Conservation (phyloP, 23 tunicate species). For the Clavelina lepadiformis region DNA sequence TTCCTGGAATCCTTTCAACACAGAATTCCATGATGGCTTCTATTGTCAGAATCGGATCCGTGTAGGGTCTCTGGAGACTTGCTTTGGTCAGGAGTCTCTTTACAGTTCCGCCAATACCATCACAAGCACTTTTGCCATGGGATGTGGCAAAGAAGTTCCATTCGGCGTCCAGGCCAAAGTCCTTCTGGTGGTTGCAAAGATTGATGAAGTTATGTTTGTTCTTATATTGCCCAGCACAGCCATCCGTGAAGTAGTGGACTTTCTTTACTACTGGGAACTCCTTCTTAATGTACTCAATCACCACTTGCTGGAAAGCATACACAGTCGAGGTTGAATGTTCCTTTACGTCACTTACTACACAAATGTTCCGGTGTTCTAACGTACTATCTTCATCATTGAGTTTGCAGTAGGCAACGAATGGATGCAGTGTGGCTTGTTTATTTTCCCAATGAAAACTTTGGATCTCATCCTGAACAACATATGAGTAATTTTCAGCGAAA, state of each 20-base stretch:
- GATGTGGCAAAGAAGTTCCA: constrained; percentile 31
- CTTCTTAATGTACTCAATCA: constrained; percentile 2
- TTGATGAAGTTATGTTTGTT: constrained; percentile 19
- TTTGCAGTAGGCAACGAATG: constrained; percentile 1
- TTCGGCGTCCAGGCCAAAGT: constrained; percentile 14
- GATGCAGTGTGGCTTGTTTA: constrained; percentile 14
- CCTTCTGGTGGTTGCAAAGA: constrained; percentile 1
- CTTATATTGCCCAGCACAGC: constrained; percentile 11
- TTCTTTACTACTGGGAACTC: constrained; percentile 1
- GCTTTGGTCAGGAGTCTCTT: constrained; percentile 17
- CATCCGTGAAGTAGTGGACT: not conserved
- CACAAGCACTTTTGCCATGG: constrained; percentile 28
- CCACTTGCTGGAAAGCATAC: constrained; percentile 9
- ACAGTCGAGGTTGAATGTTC: constrained; percentile 13
- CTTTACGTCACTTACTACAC: constrained; percentile 4
- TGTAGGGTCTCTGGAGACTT: constrained; percentile 19
- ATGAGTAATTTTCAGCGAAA: constrained; percentile 6
- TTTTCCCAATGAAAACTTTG: constrained; percentile 6
- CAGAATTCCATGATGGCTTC: constrained; percentile 14
- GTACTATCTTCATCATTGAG: constrained; percentile 8
- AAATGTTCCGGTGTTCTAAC: constrained; percentile 5
- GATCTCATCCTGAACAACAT: constrained; percentile 11
- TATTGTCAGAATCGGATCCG: constrained; percentile 10
- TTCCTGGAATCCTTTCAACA: not conserved
- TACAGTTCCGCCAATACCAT: constrained; percentile 6